A percentile compares a stretch with the other conserved stretches of the same genome.
Conservation (phyloP, 2,888 invertebrate species). For the Eupithecia subumbrata region DNA sequence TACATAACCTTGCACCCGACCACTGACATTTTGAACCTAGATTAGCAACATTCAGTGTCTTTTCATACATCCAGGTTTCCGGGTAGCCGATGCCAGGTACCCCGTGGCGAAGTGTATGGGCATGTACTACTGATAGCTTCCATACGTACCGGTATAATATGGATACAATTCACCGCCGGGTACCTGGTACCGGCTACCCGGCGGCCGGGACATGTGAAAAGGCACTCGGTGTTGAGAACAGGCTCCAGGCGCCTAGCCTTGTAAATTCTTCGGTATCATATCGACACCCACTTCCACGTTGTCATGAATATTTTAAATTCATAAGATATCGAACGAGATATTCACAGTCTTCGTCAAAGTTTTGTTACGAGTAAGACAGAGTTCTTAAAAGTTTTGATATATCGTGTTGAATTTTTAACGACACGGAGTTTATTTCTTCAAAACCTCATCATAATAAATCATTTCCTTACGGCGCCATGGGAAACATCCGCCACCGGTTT, state of each 20-base stretch:
- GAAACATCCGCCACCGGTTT: conserved; percentile 32
- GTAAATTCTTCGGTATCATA: not conserved
- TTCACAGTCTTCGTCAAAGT: not conserved
- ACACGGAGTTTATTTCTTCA: conserved; percentile 7
- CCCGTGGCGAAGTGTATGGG: too few relatives aligned
- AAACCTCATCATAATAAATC: conserved; percentile 26
- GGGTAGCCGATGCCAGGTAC: too few relatives aligned
- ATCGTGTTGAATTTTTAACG: conserved; percentile 10
- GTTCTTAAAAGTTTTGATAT: not conserved
- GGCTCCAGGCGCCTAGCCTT: not conserved
- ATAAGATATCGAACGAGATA: not conserved
- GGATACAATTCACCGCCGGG: too few relatives aligned
- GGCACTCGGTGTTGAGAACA: not conserved
- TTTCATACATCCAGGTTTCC: too few relatives aligned
- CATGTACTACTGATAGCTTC: too few relatives aligned
- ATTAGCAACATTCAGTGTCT: conserved; percentile 31
- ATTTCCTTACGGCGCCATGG: conserved; percentile 25
- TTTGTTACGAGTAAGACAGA: not conserved
- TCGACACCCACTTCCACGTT: not conserved
- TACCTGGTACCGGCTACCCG: too few relatives aligned
- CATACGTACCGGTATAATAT: too few relatives aligned
- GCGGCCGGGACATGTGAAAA: too few relatives aligned
- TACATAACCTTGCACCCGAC: conserved; percentile 52
- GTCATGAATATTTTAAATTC: not conserved
- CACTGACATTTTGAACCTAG: conserved; percentile 50